A percentile compares a stretch with the other conserved stretches of the same genome.
Conservation (phyloP, 2,888 invertebrate species). For the Acleris holmiana region DNA sequence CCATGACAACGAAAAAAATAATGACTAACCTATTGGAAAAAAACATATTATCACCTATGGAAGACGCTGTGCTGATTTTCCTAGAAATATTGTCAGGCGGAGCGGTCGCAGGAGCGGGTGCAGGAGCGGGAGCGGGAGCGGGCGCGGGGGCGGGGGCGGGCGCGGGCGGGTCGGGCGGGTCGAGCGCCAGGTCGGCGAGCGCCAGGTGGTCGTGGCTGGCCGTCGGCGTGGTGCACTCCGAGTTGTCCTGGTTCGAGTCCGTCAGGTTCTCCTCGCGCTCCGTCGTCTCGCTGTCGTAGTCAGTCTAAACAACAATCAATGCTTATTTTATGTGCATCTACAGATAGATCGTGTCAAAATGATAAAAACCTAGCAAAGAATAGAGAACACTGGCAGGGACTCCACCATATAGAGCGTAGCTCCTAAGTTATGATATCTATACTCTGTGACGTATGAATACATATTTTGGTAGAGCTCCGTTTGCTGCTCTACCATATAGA, state of each 20-base stretch:
- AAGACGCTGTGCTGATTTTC: conserved; percentile 77
- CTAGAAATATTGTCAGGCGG: conserved; percentile 55
- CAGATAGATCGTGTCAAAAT: too few species aligned
- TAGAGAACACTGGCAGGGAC: too few species aligned
- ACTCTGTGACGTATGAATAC: too few species aligned
- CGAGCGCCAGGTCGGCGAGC: conserved; percentile 66
- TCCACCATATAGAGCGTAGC: too few species aligned
- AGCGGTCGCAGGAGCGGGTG: conserved; percentile 32
- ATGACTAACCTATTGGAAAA: too few species aligned
- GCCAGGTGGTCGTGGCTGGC: conserved; percentile 79
- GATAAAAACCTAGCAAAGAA: too few species aligned
- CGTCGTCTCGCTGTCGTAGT: conserved; percentile 80
- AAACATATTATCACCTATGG: conserved; percentile 62
- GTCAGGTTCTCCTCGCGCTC: conserved; percentile 81
- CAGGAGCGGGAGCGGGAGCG: conserved; percentile 35
- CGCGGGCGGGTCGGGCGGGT: conserved; percentile 45
- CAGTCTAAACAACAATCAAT: conserved; percentile 57
- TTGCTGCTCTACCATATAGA: too few species aligned
- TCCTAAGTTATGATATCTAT: too few species aligned
- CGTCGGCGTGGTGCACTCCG: conserved; percentile 81
- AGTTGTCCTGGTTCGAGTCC: conserved; percentile 82
- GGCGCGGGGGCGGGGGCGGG: conserved; percentile 40
- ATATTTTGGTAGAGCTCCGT: too few species aligned
- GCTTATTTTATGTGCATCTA: too few species aligned
- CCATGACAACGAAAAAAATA: too few species aligned